Percentiles rank a stretch among this genome's conserved stretches.
Conservation (phyloP, 2,797 vertebrate genomes). For the Mormyrus hasselquistii region DNA sequence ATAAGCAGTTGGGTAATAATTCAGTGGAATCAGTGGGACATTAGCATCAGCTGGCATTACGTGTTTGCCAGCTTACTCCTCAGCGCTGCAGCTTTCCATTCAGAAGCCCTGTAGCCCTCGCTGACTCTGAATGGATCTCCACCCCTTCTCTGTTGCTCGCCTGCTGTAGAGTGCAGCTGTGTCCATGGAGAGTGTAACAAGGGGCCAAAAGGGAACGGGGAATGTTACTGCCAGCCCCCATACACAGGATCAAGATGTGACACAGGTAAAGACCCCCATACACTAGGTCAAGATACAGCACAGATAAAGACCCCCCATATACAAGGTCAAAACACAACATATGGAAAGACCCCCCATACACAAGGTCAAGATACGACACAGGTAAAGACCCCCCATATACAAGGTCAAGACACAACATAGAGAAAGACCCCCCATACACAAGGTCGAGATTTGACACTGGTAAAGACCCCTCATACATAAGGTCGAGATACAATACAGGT, state of each 20-base stretch:
- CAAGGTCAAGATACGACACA: background rate
- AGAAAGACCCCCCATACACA: background rate
- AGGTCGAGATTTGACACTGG: background rate
- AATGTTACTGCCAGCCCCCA: conserved; percentile 79
- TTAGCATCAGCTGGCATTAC: background rate
- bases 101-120: background rate
- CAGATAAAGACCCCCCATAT: conserved; percentile 35
- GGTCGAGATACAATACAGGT: background rate
- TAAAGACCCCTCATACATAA: conserved; percentile 34
- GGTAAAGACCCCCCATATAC: conserved; percentile 37
- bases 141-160: background rate
- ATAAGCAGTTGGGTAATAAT: background rate
- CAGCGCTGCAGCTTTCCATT: background rate
- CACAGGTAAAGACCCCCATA: background rate
- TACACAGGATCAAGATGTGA: conserved; percentile 34
- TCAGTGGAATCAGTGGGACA: background rate
- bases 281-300: background rate
- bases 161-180: conserved; percentile 73
- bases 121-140: background rate
- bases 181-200: conserved; percentile 68
- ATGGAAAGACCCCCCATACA: background rate
- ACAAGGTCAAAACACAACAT: background rate
- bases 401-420: background rate
- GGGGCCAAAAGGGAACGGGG: conserved; percentile 67
- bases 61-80: background rate